phyloP scores from a whole-genome alignment of 2,113 vertebrate genomes.

The Tonatia bakeri region DNA sequence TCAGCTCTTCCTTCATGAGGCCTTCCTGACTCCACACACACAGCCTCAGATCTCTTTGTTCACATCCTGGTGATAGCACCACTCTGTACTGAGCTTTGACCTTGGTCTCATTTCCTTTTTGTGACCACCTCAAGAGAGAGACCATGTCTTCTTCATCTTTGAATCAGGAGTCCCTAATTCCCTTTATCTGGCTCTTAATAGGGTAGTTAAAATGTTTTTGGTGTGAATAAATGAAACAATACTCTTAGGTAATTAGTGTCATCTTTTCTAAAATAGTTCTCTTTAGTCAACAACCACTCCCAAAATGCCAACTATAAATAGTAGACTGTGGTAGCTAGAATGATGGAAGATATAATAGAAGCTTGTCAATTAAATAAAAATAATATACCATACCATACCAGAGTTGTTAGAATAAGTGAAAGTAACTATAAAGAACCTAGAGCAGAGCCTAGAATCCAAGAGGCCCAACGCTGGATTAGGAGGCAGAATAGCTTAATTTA shows the following conservation, averaged over 20 bases:
- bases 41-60: background rate
- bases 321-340: background rate
- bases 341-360: background rate
- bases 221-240: background rate
- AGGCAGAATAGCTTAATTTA: background rate
- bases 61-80: background rate
- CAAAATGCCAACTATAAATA: background rate
- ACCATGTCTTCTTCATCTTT: background rate
- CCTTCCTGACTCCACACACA: background rate
- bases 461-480: background rate
- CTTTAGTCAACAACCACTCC: background rate
- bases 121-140: background rate
- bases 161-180: background rate
- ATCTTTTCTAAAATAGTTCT: conserved; percentile 9
- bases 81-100: background rate
- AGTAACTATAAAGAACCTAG: background rate
- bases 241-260: background rate
- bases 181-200: background rate
- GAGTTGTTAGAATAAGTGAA: background rate
- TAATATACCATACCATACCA: background rate
- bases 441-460: background rate
- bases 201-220: background rate
- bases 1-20: background rate
- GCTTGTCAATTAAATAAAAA: background rate
- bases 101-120: background rate